Evolutionary conservation across 2,888 invertebrate species (phyloP).

Genomic region (Epinotia nisella): DNA sequence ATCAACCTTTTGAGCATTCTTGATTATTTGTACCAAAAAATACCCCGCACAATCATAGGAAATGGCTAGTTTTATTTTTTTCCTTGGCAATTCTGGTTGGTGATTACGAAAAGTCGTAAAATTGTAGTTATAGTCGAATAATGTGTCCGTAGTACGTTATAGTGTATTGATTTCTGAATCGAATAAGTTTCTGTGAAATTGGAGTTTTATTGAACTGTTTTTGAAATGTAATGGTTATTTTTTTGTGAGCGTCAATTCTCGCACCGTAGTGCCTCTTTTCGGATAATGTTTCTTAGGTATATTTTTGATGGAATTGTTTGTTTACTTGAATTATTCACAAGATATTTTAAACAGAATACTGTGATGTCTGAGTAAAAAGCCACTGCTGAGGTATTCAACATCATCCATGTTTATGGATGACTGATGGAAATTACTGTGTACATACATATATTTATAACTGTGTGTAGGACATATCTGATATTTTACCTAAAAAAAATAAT

Average conservation of each 20-base stretch:
- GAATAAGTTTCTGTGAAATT: constrained; percentile 26
- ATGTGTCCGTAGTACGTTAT: constrained; percentile 14
- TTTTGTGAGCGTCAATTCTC: background rate
- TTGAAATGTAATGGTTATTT: background rate
- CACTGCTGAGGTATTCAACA: too few relatives aligned
- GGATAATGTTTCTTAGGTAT: background rate
- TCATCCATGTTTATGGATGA: too few relatives aligned
- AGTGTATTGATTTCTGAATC: constrained; percentile 17
- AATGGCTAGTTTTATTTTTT: constrained; percentile 27
- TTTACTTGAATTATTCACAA: too few relatives aligned
- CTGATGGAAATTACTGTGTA: too few relatives aligned
- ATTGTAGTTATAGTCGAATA: constrained; percentile 46
- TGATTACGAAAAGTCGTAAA: constrained; percentile 67
- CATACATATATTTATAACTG: too few relatives aligned
- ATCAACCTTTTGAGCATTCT: background rate
- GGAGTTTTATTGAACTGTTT: constrained; percentile 15
- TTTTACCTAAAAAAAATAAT: background rate
- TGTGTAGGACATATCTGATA: background rate
- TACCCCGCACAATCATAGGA: constrained; percentile 37
- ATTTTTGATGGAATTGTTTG: too few relatives aligned
- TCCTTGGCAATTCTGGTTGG: constrained; percentile 32
- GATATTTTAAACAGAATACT: too few relatives aligned
- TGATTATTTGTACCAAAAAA: background rate
- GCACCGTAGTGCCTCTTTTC: background rate
- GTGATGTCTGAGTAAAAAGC: too few relatives aligned